phyloP scores from a whole-genome alignment of 1,140 invertebrate species.

The Bombus haemorrhoidalis region DNA sequence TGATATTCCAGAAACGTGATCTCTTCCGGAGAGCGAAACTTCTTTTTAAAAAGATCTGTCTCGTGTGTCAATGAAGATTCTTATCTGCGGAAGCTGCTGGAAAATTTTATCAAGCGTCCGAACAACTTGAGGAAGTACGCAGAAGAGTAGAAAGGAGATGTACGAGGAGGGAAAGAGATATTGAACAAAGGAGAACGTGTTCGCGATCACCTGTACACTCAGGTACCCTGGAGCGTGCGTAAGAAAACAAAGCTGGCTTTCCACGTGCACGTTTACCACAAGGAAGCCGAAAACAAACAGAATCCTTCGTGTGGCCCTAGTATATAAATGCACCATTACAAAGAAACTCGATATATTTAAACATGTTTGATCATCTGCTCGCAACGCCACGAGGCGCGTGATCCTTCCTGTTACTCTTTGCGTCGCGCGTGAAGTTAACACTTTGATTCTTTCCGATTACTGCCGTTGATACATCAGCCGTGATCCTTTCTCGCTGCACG shows the following conservation, averaged over 20 bases:
- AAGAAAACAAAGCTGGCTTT: conserved; percentile 57
- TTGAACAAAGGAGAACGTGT: conserved; percentile 49
- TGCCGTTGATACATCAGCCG: not conserved
- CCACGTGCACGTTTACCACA: conserved; percentile 23
- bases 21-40: no score
- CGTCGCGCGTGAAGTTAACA: no score
- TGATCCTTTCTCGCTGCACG: not conserved
- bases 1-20: not conserved
- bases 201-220: conserved; percentile 53
- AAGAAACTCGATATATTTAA: conserved; percentile 49
- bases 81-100: not conserved
- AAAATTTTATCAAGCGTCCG: not conserved
- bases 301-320: conserved; percentile 35
- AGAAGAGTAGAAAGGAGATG: not conserved
- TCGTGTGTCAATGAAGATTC: not conserved
- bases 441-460: not conserved
- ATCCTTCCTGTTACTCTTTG: not conserved
- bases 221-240: conserved; percentile 36
- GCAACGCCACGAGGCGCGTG: conserved; percentile 1
- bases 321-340: not conserved
- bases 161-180: no score
- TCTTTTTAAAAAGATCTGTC: not conserved
- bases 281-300: conserved; percentile 55
- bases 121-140: not conserved
- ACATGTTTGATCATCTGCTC: conserved; percentile 40